phyloP scores from a whole-genome alignment of 2,113 vertebrate genomes.

The Xiphophorus maculatus region DNA sequence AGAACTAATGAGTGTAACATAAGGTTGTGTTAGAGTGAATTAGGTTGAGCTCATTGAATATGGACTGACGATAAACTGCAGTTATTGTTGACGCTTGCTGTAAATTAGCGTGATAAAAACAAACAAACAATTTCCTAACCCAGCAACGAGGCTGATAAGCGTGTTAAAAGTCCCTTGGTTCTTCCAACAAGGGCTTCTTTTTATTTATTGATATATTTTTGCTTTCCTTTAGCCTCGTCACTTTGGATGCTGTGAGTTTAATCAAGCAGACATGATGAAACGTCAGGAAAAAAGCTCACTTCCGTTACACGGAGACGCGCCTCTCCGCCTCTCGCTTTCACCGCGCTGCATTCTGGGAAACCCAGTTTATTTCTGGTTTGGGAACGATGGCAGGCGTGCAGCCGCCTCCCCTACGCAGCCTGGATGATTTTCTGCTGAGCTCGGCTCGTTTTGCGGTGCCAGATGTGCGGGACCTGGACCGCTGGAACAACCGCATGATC shows the following conservation, averaged over 20 bases:
- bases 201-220: neutral
- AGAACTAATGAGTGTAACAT: no score
- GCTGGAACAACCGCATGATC: slow-evolving; percentile 72
- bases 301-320: slow-evolving; percentile 9
- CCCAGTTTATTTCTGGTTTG: neutral
- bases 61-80: no score
- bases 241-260: neutral
- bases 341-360: slow-evolving; percentile 49
- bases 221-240: neutral
- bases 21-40: no score
- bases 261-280: neutral
- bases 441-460: slow-evolving; percentile 64
- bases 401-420: slow-evolving; percentile 67
- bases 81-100: no score
- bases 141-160: no score
- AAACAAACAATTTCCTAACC: no score
- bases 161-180: neutral
- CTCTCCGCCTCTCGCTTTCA: neutral
- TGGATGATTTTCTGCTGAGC: slow-evolving; percentile 64
- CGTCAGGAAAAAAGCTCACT: neutral
- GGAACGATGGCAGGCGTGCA: slow-evolving; percentile 66
- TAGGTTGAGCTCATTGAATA: no score
- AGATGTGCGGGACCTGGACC: slow-evolving; percentile 61
- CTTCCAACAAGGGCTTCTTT: neutral
- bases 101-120: no score